A percentile compares a stretch with the other conserved stretches of the same genome.
Conservation (phyloP, 2,113 vertebrate genomes). For the Oxyura jamaicensis region DNA sequence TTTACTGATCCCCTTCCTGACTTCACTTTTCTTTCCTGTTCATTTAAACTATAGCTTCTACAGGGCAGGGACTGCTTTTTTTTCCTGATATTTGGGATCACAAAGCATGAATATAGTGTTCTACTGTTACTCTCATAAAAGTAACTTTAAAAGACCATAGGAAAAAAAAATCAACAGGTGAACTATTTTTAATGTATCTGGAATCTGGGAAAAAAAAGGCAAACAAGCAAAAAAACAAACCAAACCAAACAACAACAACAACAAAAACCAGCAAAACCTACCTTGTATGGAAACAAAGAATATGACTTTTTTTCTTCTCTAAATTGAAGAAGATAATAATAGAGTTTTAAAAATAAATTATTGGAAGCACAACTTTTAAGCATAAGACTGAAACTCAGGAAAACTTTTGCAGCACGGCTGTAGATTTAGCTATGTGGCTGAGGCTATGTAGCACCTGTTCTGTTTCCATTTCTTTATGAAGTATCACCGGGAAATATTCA, state of each 20-base stretch:
- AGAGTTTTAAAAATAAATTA: background rate
- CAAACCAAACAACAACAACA: no score
- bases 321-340: background rate
- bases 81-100: background rate
- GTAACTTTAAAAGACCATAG: fast-evolving
- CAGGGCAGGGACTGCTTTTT: background rate
- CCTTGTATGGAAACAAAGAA: background rate
- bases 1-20: no score
- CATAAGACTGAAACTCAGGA: background rate
- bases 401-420: background rate
- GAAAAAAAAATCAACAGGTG: background rate
- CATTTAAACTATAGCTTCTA: background rate
- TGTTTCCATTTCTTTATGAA: background rate
- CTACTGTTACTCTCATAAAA: background rate
- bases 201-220: background rate
- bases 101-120: background rate
- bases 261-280: no score
- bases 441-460: background rate
- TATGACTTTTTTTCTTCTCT: background rate
- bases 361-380: background rate
- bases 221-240: no score
- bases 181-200: background rate
- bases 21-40: background rate
- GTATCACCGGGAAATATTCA: background rate
- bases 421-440: background rate